Evolutionary conservation across 1,140 invertebrate genomes (phyloP).

Genomic region (Vollenhovia emeryi): DNA sequence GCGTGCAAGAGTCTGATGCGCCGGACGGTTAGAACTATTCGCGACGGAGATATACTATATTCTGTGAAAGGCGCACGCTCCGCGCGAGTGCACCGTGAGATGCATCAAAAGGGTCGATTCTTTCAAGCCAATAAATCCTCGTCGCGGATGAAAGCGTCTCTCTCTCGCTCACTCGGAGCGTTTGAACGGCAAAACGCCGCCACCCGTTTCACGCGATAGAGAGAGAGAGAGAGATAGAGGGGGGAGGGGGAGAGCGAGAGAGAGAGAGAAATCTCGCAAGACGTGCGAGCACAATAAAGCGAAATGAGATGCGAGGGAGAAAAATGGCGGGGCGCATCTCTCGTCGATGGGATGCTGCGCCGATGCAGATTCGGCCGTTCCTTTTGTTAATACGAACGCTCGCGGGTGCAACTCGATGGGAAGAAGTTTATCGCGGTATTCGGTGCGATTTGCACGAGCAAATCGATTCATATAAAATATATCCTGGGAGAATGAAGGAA

Average conservation of each 20-base stretch:
- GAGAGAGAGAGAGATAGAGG: too few species aligned
- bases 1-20: not conserved
- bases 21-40: not conserved
- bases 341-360: not conserved
- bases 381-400: constrained; percentile 20
- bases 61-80: constrained; percentile 44
- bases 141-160: constrained; percentile 63
- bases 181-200: not conserved
- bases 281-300: constrained; percentile 47
- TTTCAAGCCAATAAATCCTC: constrained; percentile 66
- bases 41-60: constrained; percentile 44
- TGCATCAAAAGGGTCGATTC: constrained; percentile 66
- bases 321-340: not conserved
- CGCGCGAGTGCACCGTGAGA: constrained; percentile 31
- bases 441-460: not conserved
- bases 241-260: too few species aligned
- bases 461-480: not conserved
- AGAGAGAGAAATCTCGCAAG: constrained; percentile 13
- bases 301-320: constrained; percentile 32
- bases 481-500: not conserved
- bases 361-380: not conserved
- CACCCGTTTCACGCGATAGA: not conserved
- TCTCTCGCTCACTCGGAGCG: constrained; percentile 12
- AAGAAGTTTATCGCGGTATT: not conserved
- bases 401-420: not conserved